Evolutionary conservation across 1,140 invertebrate genomes (phyloP).

Genomic region (Dendrolimus punctatus): DNA sequence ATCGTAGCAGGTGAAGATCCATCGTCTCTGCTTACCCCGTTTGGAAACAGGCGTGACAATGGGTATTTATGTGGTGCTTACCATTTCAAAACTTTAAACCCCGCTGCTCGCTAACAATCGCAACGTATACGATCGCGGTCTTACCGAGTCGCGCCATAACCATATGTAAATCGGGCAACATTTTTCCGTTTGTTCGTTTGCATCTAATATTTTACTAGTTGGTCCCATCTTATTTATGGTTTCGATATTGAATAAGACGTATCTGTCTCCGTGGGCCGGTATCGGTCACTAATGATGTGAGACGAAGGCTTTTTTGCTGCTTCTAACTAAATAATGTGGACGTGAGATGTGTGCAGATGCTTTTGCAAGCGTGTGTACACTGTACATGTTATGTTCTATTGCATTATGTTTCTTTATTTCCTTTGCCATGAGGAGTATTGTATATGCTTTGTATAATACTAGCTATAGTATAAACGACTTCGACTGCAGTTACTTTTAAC

Average conservation of each 20-base stretch:
- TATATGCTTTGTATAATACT: too few species aligned
- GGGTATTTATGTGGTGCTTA: too few species aligned
- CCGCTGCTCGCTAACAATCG: too few species aligned
- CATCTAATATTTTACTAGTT: slow-evolving; percentile 53
- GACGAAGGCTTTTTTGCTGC: slow-evolving; percentile 31
- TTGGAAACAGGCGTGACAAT: too few species aligned
- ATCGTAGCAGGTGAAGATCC: too few species aligned
- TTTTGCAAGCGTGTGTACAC: slow-evolving; percentile 13
- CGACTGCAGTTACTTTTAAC: too few species aligned
- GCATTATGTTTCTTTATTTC: too few species aligned
- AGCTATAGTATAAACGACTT: too few species aligned
- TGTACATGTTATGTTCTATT: slow-evolving; percentile 5
- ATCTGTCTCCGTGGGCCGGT: slow-evolving; percentile 26
- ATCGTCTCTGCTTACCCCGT: too few species aligned
- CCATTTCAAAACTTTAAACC: too few species aligned
- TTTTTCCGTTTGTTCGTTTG: slow-evolving; percentile 42
- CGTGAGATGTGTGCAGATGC: slow-evolving; percentile 27
- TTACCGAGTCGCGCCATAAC: slow-evolving; percentile 20
- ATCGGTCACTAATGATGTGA: slow-evolving; percentile 44
- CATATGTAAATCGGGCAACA: slow-evolving; percentile 41
- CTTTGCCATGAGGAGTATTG: too few species aligned
- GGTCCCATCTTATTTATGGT: slow-evolving; percentile 40
- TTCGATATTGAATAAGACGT: slow-evolving; percentile 40
- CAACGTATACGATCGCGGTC: background rate
- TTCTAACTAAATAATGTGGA: slow-evolving; percentile 38